A percentile compares a stretch with the other conserved stretches of the same genome.
Evolutionary conservation across 2,797 vertebrate genomes (phyloP).

Genomic region (Pseudotriccus pelzelni): DNA sequence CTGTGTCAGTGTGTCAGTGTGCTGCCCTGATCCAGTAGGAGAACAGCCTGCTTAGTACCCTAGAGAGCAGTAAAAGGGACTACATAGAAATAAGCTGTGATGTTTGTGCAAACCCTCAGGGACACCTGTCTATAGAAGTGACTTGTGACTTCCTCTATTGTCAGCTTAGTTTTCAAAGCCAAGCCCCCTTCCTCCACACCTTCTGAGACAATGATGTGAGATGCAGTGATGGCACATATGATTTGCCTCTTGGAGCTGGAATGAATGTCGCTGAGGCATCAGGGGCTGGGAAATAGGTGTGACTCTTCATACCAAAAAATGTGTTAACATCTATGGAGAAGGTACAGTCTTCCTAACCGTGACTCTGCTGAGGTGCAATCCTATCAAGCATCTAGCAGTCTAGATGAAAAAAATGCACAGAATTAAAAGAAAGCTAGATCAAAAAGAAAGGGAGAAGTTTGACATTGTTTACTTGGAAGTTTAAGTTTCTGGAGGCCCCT

Average conservation of each 20-base stretch:
- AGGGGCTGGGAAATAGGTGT: not conserved
- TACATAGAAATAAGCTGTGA: not conserved
- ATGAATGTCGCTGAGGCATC: not conserved
- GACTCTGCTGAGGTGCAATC: not conserved
- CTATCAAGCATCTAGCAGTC: not conserved
- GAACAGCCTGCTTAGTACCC: not conserved
- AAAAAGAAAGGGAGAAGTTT: not conserved
- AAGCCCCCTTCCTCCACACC: not conserved
- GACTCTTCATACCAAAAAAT: not conserved
- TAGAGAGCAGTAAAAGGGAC: not conserved
- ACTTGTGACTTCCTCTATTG: not conserved
- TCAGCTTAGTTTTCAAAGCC: not conserved
- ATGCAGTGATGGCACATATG: fast-evolving
- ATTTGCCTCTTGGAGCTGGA: not conserved
- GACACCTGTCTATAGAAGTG: fast-evolving
- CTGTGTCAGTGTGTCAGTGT: not conserved
- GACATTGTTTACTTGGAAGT: not conserved
- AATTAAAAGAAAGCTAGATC: not conserved
- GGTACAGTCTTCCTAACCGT: not conserved
- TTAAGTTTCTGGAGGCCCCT: not conserved
- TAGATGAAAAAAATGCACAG: not conserved
- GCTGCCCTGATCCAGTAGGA: not conserved
- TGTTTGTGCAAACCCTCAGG: not conserved
- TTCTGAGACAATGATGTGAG: not conserved
- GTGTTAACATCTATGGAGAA: not conserved